phyloP scores from a whole-genome alignment of 2,113 vertebrate species.

The Varanus salvator region DNA sequence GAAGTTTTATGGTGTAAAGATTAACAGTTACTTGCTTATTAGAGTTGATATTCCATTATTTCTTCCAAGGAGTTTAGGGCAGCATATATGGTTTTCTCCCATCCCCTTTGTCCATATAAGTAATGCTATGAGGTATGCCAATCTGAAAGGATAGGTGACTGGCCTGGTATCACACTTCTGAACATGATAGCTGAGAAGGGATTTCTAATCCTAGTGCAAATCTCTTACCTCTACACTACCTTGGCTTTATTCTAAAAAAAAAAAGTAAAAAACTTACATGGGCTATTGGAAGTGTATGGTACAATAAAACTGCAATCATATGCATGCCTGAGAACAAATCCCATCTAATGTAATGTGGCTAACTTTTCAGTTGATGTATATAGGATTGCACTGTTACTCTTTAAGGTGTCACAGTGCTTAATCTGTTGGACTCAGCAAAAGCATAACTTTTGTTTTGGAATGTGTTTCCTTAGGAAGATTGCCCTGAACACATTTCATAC shows the following conservation, averaged over 20 bases:
- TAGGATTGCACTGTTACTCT: neutral
- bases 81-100: neutral
- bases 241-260: neutral
- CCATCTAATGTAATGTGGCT: too few relatives aligned
- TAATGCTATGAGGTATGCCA: neutral
- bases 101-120: neutral
- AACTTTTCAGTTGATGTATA: neutral
- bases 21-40: neutral
- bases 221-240: neutral
- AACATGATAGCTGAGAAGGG: neutral
- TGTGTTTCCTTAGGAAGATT: neutral
- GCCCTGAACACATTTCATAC: neutral
- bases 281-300: neutral
- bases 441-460: neutral
- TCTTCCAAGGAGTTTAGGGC: neutral
- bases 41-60: neutral
- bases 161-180: neutral
- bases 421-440: neutral
- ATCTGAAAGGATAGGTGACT: neutral
- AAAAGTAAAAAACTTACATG: neutral
- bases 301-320: neutral
- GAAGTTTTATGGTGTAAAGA: neutral
- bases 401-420: neutral
- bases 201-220: neutral
- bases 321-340: neutral